Base-by-base conservation (phyloP, 2,797 vertebrate genomes). In the Tinamus major region DNA sequence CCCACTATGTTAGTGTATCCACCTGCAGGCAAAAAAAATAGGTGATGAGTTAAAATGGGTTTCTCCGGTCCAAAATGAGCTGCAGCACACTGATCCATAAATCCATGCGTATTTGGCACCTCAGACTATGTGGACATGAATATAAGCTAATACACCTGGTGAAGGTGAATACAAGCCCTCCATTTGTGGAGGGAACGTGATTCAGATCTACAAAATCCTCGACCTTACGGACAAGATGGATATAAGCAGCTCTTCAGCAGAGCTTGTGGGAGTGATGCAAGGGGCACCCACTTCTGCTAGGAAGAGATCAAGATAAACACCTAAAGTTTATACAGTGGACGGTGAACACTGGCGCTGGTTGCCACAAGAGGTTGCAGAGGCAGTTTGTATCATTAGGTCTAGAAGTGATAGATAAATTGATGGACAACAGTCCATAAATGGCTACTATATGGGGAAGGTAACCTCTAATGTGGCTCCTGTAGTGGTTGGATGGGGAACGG, bases 71-170 rank as follows among this genome's bases (percentile, higher is more conserved):
- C 65, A 62, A 78, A 65, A 26, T 42, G 21, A 64, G 19, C 20
- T 83, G 51, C 46, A 55, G 6, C 19, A 29, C 26, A 49, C 27
- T 59, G 49, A 26, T 7, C 49, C 4, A 3, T 79, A 24, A 65
- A 69, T 6, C n/a, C 20, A 6, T 20, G 41, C 7, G 4, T 58
- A 4, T 48, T 16, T 5, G 5, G 6, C 65, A 44, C 46, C 6
- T 24, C 49, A 13, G 33, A 2, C 24, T 41, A 6, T 13, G 10
- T 82, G 23, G n/a, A 4, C 61, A 2, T 5, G 48, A 10, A 8
- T 20, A 12, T 37, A 62, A 59, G 9, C 13, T 37, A 77, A 0
- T 0, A 0, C 29, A 48, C 7, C 2, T 74, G 19, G 31, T 18
- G 33, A 67, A 21, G 17, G 23, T 14, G 21, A 13, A 27, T 23